These are phyloP conservation scores for Urophycis tenuis DNA, from an alignment of 2,797 vertebrate species.

Conservation along the genomic window DNA sequence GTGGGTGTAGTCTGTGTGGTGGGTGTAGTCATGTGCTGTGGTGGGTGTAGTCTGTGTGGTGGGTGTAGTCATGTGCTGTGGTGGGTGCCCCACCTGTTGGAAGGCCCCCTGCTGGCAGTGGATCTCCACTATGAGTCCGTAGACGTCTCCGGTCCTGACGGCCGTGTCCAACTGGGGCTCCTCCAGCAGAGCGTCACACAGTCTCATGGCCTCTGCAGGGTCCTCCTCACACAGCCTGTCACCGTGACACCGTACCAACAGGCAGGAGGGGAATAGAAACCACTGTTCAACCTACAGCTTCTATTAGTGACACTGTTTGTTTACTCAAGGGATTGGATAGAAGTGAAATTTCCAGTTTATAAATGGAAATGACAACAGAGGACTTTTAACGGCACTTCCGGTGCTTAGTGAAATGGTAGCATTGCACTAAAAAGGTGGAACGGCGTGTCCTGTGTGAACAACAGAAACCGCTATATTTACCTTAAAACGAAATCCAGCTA, in stretches of 20 bases:
- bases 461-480: too few relatives aligned
- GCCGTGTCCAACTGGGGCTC: slow-evolving; percentile 78
- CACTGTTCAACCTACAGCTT: not conserved
- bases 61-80: not conserved
- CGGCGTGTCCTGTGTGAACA: too few relatives aligned
- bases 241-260: not conserved
- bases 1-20: not conserved
- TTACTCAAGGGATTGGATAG: too few relatives aligned
- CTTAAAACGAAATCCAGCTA: too few relatives aligned
- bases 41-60: not conserved
- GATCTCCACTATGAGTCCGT: slow-evolving; percentile 82
- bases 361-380: too few relatives aligned
- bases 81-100: slow-evolving; percentile 67
- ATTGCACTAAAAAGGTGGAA: too few relatives aligned
- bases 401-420: too few relatives aligned
- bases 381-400: too few relatives aligned
- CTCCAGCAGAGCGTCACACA: slow-evolving; percentile 82
- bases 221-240: slow-evolving; percentile 78
- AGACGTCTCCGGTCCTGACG: slow-evolving; percentile 77
- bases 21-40: not conserved
- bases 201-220: slow-evolving; percentile 70
- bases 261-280: not conserved
- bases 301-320: not conserved
- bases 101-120: slow-evolving; percentile 74
- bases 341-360: too few relatives aligned